phyloP scores from a whole-genome alignment of 2,797 vertebrate genomes.

The Zonotrichia albicollis region DNA sequence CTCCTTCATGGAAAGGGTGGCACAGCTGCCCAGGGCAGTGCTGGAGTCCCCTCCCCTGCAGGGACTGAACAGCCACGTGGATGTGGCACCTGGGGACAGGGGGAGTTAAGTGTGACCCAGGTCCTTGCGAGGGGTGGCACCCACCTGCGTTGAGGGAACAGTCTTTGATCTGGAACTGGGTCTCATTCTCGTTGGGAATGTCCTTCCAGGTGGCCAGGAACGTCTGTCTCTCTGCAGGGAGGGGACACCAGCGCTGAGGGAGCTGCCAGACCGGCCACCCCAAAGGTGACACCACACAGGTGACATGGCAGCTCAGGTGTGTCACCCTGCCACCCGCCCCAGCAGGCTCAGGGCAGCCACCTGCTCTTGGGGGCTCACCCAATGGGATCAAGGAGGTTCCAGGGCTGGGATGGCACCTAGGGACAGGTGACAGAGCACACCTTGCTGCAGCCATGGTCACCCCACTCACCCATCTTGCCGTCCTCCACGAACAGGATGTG shows the following conservation, averaged over 20 bases:
- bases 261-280: not conserved
- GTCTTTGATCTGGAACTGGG: constrained; percentile 96
- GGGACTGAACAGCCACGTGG: fast-evolving
- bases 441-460: not conserved
- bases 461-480: constrained; percentile 95
- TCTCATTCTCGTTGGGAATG: constrained; percentile 94
- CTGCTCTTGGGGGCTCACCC: not conserved
- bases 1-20: not conserved
- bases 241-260: not conserved
- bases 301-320: fast-evolving
- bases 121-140: not conserved
- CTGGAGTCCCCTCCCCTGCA: not conserved
- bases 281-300: not conserved
- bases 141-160: constrained; percentile 90
- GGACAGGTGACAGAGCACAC: not conserved
- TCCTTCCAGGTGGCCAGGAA: constrained; percentile 99
- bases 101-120: not conserved
- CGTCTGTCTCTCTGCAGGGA: constrained; percentile 88
- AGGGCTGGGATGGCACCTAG: not conserved
- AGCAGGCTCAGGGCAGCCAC: not conserved
- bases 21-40: not conserved
- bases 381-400: not conserved
- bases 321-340: not conserved
- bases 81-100: not conserved
- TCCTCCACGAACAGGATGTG: constrained; percentile 96